These are phyloP conservation scores for Chloroceryle aenea DNA, from an alignment of 2,113 vertebrate species.

Conservation along the genomic window DNA sequence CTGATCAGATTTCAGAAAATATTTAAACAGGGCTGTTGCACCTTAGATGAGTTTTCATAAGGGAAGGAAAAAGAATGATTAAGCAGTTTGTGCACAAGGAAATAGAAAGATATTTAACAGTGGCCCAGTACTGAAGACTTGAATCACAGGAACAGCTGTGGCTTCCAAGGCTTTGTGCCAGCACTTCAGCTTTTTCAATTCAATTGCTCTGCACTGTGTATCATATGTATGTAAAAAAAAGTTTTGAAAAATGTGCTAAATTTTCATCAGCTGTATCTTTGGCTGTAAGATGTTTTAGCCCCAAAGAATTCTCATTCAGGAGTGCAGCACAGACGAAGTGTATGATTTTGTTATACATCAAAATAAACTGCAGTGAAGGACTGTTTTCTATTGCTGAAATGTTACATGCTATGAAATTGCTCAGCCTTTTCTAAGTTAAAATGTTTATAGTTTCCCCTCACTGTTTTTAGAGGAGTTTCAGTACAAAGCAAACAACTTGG, in stretches of 20 bases:
- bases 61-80: neutral
- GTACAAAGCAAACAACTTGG: neutral
- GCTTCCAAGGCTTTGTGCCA: neutral
- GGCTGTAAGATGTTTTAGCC: neutral
- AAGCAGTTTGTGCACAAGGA: neutral
- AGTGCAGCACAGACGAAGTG: neutral
- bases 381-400: neutral
- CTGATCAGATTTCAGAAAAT: neutral
- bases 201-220: neutral
- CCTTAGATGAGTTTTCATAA: neutral
- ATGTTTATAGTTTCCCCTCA: accelerated
- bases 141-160: neutral
- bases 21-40: neutral
- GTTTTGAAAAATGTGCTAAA: neutral
- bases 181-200: neutral
- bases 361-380: neutral
- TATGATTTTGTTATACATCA: neutral
- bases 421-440: neutral
- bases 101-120: neutral
- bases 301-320: neutral
- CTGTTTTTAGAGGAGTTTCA: neutral
- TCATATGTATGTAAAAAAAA: neutral
- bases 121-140: neutral
- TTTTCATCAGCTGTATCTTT: neutral
- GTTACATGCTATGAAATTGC: neutral